phyloP scores from a whole-genome alignment of 2,113 vertebrate species.

The Chaetorhynchus papuensis region DNA sequence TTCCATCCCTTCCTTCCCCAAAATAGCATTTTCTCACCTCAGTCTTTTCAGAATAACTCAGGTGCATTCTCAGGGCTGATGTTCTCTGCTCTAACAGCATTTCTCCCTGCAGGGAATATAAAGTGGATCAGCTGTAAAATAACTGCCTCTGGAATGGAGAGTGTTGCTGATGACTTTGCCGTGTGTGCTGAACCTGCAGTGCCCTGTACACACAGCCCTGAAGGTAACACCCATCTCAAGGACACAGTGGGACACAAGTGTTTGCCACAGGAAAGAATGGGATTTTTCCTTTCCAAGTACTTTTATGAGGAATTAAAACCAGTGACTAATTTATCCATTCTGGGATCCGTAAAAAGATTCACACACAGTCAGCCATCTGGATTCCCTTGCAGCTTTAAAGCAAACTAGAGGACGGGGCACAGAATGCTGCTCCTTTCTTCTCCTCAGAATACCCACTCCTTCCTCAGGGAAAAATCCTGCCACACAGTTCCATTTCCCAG shows the following conservation, averaged over 20 bases:
- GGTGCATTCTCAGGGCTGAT: background rate
- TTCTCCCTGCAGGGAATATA: constrained; percentile 70
- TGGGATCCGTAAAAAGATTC: background rate
- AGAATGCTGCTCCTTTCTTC: background rate
- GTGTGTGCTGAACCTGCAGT: constrained; percentile 64
- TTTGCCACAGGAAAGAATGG: background rate
- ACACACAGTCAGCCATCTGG: background rate
- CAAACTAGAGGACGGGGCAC: background rate
- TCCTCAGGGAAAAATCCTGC: background rate
- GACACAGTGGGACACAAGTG: background rate
- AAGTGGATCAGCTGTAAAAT: constrained; percentile 80
- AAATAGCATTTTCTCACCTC: background rate
- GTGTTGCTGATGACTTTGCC: constrained; percentile 75
- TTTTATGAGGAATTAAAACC: background rate
- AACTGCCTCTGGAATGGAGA: constrained; percentile 62
- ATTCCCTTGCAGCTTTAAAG: background rate
- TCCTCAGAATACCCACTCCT: background rate
- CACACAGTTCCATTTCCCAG: background rate
- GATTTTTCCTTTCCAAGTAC: background rate
- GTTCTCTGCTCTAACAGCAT: background rate
- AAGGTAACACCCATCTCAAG: constrained; percentile 55
- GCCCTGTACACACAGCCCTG: constrained; percentile 58
- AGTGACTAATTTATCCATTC: background rate
- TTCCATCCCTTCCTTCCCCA: background rate
- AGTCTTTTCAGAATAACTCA: background rate